phyloP scores from a whole-genome alignment of 2,113 vertebrate genomes.

The Hirundichthys speculiger region DNA sequence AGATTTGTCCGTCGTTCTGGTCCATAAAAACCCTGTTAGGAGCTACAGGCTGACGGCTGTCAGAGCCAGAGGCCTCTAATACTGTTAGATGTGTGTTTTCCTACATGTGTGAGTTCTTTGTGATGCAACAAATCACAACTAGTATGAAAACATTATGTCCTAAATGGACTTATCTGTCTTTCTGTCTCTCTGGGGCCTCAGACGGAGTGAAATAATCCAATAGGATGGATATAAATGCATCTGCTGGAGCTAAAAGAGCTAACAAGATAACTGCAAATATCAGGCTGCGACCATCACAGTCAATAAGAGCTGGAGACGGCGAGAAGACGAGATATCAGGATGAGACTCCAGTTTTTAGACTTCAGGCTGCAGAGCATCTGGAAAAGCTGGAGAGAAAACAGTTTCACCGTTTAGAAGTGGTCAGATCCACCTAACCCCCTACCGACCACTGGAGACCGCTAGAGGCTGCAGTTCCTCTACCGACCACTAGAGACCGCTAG shows the following conservation, averaged over 20 bases:
- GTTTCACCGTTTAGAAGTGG: too few species aligned
- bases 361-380: too few species aligned
- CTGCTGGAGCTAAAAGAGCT: constrained; percentile 47
- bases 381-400: too few species aligned
- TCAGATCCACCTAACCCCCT: too few species aligned
- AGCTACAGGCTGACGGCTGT: constrained; percentile 55
- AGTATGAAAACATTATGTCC: constrained; percentile 45
- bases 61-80: constrained; percentile 55
- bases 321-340: too few species aligned
- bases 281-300: too few species aligned
- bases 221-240: constrained; percentile 57
- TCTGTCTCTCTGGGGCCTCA: constrained; percentile 27
- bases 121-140: constrained; percentile 47
- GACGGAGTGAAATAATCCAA: constrained; percentile 58
- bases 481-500: too few species aligned
- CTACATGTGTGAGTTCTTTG: constrained; percentile 20
- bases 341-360: too few species aligned
- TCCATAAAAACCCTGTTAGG: constrained; percentile 61
- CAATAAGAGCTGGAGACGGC: too few species aligned
- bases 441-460: too few species aligned
- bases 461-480: too few species aligned
- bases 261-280: constrained; percentile 34
- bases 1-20: constrained; percentile 55
- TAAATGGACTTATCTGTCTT: constrained; percentile 56
- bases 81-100: constrained; percentile 15